phyloP scores from a whole-genome alignment of 2,113 vertebrate species.

The Xiphorhynchus elegans region DNA sequence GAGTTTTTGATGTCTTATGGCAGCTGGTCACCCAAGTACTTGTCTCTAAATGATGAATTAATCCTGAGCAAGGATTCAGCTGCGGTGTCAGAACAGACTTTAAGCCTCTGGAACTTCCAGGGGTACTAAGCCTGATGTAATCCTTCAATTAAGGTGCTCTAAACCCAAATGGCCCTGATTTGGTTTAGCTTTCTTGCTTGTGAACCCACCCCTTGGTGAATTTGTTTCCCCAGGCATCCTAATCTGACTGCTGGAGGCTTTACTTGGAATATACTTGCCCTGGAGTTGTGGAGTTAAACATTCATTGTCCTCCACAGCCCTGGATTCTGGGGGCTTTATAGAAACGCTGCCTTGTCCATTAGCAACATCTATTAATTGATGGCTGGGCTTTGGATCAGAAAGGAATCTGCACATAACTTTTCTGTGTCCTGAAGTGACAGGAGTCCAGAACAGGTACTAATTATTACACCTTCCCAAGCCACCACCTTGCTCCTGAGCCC shows the following conservation, averaged over 20 bases:
- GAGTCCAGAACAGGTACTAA: neutral
- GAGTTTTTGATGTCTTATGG: neutral
- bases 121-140: neutral
- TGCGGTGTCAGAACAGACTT: neutral
- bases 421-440: neutral
- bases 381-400: neutral
- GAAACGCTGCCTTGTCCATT: neutral
- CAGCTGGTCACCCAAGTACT: neutral
- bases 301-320: neutral
- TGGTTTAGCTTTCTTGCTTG: neutral
- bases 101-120: neutral
- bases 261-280: neutral
- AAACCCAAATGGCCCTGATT: neutral
- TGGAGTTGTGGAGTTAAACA: neutral
- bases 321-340: neutral
- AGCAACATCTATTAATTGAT: neutral
- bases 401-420: rapidly evolving
- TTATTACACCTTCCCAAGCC: neutral
- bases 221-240: rapidly evolving
- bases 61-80: neutral
- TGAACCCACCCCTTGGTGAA: neutral
- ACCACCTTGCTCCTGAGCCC: neutral
- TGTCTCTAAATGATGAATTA: neutral
- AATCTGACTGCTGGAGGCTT: neutral
- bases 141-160: neutral